Base-by-base conservation (phyloP, 2,797 vertebrate species). In the Diplodus sargus region DNA sequence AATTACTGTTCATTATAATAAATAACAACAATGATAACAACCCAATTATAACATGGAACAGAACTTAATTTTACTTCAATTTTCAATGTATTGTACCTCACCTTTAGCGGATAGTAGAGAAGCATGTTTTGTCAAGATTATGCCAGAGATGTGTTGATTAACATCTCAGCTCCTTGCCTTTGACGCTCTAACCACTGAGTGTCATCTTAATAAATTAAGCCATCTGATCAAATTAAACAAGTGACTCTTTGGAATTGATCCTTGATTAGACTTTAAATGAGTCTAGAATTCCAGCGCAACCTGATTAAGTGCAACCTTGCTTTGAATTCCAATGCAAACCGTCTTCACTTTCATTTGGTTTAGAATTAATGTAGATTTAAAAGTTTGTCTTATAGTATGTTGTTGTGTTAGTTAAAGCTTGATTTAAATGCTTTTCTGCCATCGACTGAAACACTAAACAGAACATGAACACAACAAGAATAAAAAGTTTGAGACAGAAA, bases 171-270 rank as follows among this genome's bases (percentile, higher is more conserved):
- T 70, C 48, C 83, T 78, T 87, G 53, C 57, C 72, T 81, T 85
- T 70, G 42, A 76, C 7, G 34, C 74, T 74, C 17, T 66, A 64
- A 81, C 67, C 45, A 34, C 73, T 48, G 43, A 58, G 53, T 59
- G 56, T 59, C 65, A 76, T 74, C 34, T 63, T 86, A 87, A 83
- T 81, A 70, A 89, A 91, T 86, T 51, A 83, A 87, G 57, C 64
- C 77, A 85, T 87, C 80, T 76, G 18, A 82, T 73, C 69, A 83
- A 87, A 87, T 89, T 83, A 86, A 84, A 90, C 65, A 77, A 85
- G 72, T 85, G 84, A 83, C 82, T 79, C 81, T 86, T 84, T 63
- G 54, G 61, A 91, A 89, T 74, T 88, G 76, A 89, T 91, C 70
- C 78, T 80, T 89, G 76, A 90, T 91, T 79, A 79, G 60, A 25